phyloP scores from a whole-genome alignment of 2,113 vertebrate species.

The Blennius ocellaris region DNA sequence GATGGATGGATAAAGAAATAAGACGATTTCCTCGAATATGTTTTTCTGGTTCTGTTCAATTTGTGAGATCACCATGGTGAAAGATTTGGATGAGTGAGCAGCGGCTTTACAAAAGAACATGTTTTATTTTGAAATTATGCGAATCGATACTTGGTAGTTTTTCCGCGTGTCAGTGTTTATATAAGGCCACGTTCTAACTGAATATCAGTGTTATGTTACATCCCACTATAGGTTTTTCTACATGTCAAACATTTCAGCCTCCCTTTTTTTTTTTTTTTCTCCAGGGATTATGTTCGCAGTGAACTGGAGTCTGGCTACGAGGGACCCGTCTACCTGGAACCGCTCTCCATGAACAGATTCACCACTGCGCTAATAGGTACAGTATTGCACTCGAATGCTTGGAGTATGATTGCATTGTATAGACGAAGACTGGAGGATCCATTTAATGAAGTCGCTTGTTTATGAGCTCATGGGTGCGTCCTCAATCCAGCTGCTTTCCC shows the following conservation, averaged over 20 bases:
- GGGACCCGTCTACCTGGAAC: constrained; percentile 96
- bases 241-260: background rate
- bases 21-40: no score
- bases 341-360: constrained; percentile 97
- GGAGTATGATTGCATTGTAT: background rate
- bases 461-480: background rate
- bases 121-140: no score
- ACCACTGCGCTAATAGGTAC: constrained; percentile 96
- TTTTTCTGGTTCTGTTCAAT: no score
- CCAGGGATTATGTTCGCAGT: constrained; percentile 96
- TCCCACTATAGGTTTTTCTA: background rate
- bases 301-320: constrained; percentile 96
- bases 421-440: background rate
- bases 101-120: no score
- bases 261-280: constrained; percentile 29
- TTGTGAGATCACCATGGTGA: no score
- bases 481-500: no score
- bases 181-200: no score
- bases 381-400: constrained; percentile 30
- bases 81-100: no score
- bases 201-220: background rate
- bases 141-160: no score
- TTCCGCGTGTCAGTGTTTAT: no score
- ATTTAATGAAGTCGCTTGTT: background rate
- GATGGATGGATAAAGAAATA: no score